Evolutionary conservation across 2,797 vertebrate genomes (phyloP).

Genomic region (Ispidina picta): DNA sequence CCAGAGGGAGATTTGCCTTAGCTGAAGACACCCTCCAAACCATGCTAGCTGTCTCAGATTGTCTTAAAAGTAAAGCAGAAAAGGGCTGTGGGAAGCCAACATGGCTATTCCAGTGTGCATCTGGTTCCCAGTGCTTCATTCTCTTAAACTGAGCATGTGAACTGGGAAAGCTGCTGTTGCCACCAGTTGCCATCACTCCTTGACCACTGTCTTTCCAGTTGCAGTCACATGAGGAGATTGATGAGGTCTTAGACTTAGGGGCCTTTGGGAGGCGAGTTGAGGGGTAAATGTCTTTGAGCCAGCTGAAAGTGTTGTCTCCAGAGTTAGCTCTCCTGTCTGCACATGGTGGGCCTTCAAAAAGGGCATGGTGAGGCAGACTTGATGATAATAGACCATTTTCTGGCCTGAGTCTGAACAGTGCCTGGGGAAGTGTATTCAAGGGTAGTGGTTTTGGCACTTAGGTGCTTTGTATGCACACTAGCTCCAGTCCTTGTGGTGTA

Average conservation of each 20-base stretch:
- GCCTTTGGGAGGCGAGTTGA: not conserved
- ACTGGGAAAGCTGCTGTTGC: not conserved
- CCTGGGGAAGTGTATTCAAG: not conserved
- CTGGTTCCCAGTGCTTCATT: not conserved
- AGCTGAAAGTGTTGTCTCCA: not conserved
- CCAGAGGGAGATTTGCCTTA: not conserved
- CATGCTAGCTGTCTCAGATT: not conserved
- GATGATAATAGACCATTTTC: not conserved
- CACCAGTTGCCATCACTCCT: not conserved
- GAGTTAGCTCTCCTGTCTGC: rapidly evolving
- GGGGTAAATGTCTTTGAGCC: not conserved
- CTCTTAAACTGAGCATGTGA: not conserved
- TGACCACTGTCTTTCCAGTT: not conserved
- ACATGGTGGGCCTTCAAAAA: not conserved
- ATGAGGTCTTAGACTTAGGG: not conserved
- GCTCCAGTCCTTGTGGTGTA: not conserved
- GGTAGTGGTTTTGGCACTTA: not conserved
- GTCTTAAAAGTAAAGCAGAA: not conserved
- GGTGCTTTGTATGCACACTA: not conserved
- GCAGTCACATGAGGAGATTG: not conserved
- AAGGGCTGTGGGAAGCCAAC: not conserved
- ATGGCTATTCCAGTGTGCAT: not conserved
- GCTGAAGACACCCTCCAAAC: not conserved
- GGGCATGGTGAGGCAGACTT: not conserved
- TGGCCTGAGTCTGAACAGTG: not conserved